A percentile compares a stretch with the other conserved stretches of the same genome.
Evolutionary conservation across 1,140 invertebrate species (phyloP).

Genomic region (Bradynema listronoti): DNA sequence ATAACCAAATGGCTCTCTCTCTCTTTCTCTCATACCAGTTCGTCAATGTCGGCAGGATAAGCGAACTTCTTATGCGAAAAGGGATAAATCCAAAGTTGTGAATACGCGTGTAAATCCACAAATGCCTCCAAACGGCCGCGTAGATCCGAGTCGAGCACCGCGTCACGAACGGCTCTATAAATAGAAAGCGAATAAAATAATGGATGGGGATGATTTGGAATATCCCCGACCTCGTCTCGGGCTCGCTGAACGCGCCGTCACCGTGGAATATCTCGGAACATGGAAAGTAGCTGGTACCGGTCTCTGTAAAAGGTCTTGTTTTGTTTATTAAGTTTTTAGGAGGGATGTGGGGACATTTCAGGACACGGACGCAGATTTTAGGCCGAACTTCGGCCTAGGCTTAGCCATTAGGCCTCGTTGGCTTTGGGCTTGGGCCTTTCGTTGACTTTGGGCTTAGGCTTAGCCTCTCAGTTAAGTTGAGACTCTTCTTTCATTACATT

Average conservation of each 20-base stretch:
- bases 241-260: constrained; percentile 50
- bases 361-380: constrained; percentile 6
- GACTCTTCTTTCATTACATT: too few species aligned
- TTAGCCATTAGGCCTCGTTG: too few species aligned
- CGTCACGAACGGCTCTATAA: constrained; percentile 48
- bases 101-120: constrained; percentile 54
- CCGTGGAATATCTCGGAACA: constrained; percentile 57
- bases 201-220: too few species aligned
- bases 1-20: too few species aligned
- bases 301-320: constrained; percentile 18
- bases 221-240: too few species aligned
- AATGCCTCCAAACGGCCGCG: constrained; percentile 46
- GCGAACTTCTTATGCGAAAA: constrained; percentile 44
- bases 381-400: constrained; percentile 33
- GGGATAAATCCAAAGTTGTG: constrained; percentile 47
- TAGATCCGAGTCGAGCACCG: constrained; percentile 42
- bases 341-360: too few species aligned
- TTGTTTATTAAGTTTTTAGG: neutral
- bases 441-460: too few species aligned
- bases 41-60: constrained; percentile 50
- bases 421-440: constrained; percentile 7
- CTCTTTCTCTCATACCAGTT: constrained; percentile 46
- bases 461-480: too few species aligned
- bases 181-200: too few species aligned
- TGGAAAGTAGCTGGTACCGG: constrained; percentile 53